Evolutionary conservation across 1,140 invertebrate genomes (phyloP).

Genomic region (Diachasmimorpha longicaudata): DNA sequence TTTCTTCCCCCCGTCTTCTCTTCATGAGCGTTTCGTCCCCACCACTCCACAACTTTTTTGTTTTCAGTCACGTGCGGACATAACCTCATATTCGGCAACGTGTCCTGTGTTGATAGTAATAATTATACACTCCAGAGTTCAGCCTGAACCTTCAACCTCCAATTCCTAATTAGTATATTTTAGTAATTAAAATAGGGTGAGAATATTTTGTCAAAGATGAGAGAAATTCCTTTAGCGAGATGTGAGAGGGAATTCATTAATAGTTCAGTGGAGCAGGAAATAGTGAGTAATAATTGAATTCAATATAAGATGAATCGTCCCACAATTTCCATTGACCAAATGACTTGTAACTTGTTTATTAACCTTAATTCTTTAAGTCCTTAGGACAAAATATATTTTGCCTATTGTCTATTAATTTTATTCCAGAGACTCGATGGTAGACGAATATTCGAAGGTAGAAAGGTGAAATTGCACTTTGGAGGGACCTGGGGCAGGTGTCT

Average conservation of each 20-base stretch:
- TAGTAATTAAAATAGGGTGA: no score
- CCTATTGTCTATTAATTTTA: conserved; percentile 24
- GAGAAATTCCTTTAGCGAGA: conserved; percentile 67
- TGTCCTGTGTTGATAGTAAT: neutral
- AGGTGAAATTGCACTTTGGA: conserved; percentile 80
- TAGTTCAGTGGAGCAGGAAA: conserved; percentile 66
- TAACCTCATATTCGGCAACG: conserved; percentile 7
- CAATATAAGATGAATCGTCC: no score
- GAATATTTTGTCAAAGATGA: conserved; percentile 59
- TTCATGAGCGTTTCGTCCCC: no score
- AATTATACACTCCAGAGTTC: no score
- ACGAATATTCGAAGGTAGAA: conserved; percentile 76
- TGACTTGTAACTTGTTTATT: no score
- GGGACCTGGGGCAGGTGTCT: conserved; percentile 80
- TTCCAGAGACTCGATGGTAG: conserved; percentile 85
- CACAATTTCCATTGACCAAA: no score
- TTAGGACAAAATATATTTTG: no score
- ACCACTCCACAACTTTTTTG: neutral
- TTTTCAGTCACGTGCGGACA: conserved; percentile 5
- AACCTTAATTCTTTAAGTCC: no score
- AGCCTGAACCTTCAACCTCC: no score
- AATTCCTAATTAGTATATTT: no score
- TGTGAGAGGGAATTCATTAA: conserved; percentile 73
- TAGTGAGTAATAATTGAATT: conserved; percentile 59
- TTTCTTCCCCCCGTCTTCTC: no score